Evolutionary conservation across 2,888 invertebrate genomes (phyloP), one percentile per base, ranked within the genome.

Genomic region (Caenorhabditis sp.): DNA sequence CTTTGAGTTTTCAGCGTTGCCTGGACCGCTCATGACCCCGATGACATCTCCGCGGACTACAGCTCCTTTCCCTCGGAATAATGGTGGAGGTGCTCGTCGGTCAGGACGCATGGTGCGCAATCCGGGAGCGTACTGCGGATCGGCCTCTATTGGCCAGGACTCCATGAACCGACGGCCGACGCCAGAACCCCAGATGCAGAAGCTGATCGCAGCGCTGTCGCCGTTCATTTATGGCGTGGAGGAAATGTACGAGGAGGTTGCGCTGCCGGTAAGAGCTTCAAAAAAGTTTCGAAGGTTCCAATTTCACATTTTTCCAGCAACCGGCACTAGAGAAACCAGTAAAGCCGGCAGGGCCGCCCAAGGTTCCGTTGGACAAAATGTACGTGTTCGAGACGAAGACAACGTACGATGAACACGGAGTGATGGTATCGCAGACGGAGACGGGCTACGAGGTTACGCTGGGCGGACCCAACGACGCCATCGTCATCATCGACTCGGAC

Each of bases 311-410:
- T 30, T 30, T 30, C 30, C 9, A 30, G 30, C 30, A n/a, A n/a
- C n/a, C n/a, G n/a, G n/a, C n/a, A n/a, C n/a, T n/a, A n/a, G n/a
- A n/a, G n/a, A n/a, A n/a, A n/a, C n/a, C n/a, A n/a, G n/a, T n/a
- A n/a, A n/a, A n/a, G n/a, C n/a, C n/a, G n/a, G n/a, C n/a, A n/a
- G n/a, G n/a, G n/a, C n/a, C n/a, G n/a, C n/a, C n/a, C n/a, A n/a
- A n/a, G n/a, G n/a, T n/a, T n/a, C n/a, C n/a, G n/a, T n/a, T n/a
- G 9, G 27, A 48, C 59, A 24, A 61, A 9, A 48, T 48, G 32
- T 61, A 61, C 37, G 17, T 15, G 4, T 61, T 61, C 48, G 35
- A 26, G 37, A 61, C 37, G 24, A 37, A 8, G 20, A 9, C 9
- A 13, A 17, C 13, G 15, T n/a, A 8, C 8, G 13, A 45, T 13